Percentiles rank a stretch among this genome's conserved stretches.
Conservation (phyloP, 2,888 invertebrate genomes). For the Strigamia transsilvanica region DNA sequence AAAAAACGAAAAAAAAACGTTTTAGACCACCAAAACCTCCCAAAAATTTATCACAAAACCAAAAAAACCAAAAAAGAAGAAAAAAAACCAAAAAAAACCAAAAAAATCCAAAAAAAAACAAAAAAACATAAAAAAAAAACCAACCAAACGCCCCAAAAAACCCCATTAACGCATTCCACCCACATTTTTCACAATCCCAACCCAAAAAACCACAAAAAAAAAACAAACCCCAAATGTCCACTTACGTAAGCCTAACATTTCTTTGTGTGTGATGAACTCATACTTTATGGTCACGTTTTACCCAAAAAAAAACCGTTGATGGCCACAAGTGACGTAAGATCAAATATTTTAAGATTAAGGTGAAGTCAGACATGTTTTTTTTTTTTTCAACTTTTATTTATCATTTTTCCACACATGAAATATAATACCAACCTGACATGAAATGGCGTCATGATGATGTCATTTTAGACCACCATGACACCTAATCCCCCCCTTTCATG, state of each 20-base stretch:
- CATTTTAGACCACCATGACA: conserved; percentile 34
- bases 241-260: conserved; percentile 20
- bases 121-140: no score
- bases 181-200: neutral
- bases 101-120: no score
- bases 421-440: conserved; percentile 9
- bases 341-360: conserved; percentile 44
- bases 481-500: conserved; percentile 26
- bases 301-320: neutral
- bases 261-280: conserved; percentile 44
- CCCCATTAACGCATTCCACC: no score
- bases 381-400: neutral
- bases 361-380: neutral
- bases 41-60: no score
- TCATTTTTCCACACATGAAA: neutral
- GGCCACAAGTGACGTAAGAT: conserved; percentile 35
- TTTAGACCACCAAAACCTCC: no score
- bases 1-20: no score
- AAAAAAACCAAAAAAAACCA: no score
- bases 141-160: no score
- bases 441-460: conserved; percentile 33
- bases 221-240: conserved; percentile 17
- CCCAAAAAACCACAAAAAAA: neutral
- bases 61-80: no score
- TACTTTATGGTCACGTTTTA: conserved; percentile 24